Evolutionary conservation across 2,888 invertebrate genomes (phyloP), one percentile per base, ranked within the genome.

Genomic region (Morpho achilles): DNA sequence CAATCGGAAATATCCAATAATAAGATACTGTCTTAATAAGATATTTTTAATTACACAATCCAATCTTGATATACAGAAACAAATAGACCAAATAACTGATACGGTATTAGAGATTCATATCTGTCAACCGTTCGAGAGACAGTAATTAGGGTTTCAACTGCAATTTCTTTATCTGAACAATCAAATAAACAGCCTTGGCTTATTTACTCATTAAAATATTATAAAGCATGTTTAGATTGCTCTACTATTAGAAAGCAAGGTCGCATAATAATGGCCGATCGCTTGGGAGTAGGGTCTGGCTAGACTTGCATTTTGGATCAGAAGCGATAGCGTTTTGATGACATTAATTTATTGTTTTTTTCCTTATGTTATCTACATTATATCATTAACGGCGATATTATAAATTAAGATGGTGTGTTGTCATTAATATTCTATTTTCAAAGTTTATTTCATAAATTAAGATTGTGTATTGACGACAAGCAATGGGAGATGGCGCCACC

Each of bases 231-330:
- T 70, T 77, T 67, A 74, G 74, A 76, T 75, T 72, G 74, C 69
- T 68, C 67, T 72, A 69, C 70, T 79, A 76, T 84, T 88, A 83
- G 89, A 89, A 89, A 88, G 89, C 84, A 89, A 89, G 89, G 89
- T 81, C 82, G 68, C 65, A 61, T 65, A 61, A 66, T 65, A 67
- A 66, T 59, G 46, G 54, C 43, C 61, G 47, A 55, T 50, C 50
- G 61, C 50, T 48, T 40, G 49, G 49, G 10, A 50, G 44, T 55
- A 55, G 49, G 55, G 55, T 39, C 50, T 55, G 32, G 39, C 44
- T 40, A 55, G 32, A n/a, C 16, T 9, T 7, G 9, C 8, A 16
- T 47, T n/a, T 2, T 41, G 22, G 46, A 22, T 41, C 47, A 22
- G 7, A 41, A 47, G 41, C 47, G 9, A 9, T 53, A 40, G 46